Percentiles rank a stretch among this genome's conserved stretches.
These are phyloP conservation scores for Orussus abietinus DNA, from an alignment of 1,140 invertebrate species.

Conservation along the genomic window DNA sequence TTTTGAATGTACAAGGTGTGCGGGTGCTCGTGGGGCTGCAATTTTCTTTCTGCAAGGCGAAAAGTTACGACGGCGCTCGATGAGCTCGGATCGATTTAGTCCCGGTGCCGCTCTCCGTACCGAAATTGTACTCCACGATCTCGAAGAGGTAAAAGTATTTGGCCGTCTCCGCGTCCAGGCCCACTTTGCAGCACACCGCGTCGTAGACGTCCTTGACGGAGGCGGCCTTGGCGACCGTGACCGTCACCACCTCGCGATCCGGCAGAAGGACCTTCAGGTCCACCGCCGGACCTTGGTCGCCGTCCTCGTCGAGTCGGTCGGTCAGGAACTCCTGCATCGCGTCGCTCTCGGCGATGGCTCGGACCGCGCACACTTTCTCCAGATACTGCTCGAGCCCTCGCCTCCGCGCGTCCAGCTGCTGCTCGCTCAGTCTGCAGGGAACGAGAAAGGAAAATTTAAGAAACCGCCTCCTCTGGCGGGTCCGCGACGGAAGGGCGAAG, in stretches of 20 bases:
- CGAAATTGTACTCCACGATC: slow-evolving; percentile 95
- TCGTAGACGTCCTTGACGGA: slow-evolving; percentile 89
- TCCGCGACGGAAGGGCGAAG: not conserved
- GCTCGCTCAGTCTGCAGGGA: slow-evolving; percentile 73
- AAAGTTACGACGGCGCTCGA: slow-evolving; percentile 10
- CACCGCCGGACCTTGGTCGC: slow-evolving; percentile 79
- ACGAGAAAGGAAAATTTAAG: slow-evolving; percentile 11
- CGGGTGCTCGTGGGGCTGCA: slow-evolving; percentile 90
- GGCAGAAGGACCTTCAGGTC: slow-evolving; percentile 82
- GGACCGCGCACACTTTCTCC: slow-evolving; percentile 96
- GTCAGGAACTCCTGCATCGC: slow-evolving; percentile 96
- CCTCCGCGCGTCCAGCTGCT: slow-evolving; percentile 90
- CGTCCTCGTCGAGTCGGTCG: slow-evolving; percentile 75
- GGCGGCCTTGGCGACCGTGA: slow-evolving; percentile 87
- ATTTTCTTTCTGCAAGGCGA: slow-evolving; percentile 77
- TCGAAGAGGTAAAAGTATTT: slow-evolving; percentile 97
- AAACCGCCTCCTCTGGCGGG: no score
- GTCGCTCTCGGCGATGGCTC: slow-evolving; percentile 96
- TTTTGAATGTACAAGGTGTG: slow-evolving; percentile 99
- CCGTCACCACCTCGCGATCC: slow-evolving; percentile 84
- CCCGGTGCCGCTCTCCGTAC: no score
- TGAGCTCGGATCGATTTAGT: no score
- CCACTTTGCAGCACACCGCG: slow-evolving; percentile 83
- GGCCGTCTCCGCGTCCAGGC: slow-evolving; percentile 72
- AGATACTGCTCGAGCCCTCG: slow-evolving; percentile 95